A percentile compares a stretch with the other conserved stretches of the same genome.
phyloP scores from a whole-genome alignment of 2,113 vertebrate genomes.

The Passer montanus region DNA sequence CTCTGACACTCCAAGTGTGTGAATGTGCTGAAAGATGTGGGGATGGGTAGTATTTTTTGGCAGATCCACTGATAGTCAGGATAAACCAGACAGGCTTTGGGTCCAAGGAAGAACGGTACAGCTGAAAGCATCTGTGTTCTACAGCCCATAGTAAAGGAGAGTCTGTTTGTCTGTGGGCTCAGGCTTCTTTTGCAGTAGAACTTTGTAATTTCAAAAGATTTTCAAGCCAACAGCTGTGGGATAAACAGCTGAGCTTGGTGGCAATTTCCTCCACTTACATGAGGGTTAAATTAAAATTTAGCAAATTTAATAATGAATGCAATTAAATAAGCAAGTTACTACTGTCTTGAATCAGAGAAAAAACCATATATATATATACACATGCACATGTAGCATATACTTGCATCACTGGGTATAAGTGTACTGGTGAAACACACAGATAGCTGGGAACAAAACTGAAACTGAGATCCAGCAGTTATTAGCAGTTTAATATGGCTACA shows the following conservation, averaged over 20 bases:
- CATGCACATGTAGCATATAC: neutral
- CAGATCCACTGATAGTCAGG: neutral
- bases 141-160: neutral
- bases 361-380: neutral
- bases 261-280: neutral
- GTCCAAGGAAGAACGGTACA: neutral
- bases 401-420: neutral
- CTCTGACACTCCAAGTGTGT: neutral
- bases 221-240: neutral
- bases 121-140: neutral
- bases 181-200: neutral
- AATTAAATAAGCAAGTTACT: neutral
- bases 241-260: neutral
- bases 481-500: neutral
- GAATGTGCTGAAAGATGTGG: neutral
- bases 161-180: neutral
- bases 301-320: neutral
- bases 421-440: neutral
- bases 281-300: neutral
- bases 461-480: neutral
- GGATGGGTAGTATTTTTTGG: neutral
- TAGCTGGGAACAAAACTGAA: neutral
- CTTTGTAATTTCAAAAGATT: neutral
- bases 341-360: neutral
- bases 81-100: neutral